Evolutionary conservation across 1,140 invertebrate genomes (phyloP).

Genomic region (Drosophila kanapiae): DNA sequence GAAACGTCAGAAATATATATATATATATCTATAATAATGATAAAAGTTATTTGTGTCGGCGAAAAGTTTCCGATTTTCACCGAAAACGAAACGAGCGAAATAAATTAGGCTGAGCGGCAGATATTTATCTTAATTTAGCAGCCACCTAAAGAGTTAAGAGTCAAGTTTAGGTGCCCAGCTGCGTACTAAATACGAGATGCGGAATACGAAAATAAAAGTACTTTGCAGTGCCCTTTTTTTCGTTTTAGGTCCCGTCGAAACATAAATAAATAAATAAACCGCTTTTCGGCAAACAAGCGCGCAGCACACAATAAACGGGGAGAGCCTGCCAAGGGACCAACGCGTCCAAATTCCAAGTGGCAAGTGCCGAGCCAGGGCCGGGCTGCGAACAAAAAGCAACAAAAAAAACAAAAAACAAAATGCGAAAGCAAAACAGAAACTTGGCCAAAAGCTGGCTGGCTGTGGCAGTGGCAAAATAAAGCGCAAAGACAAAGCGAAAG

Average conservation of each 20-base stretch:
- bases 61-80: constrained; percentile 60
- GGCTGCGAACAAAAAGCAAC: constrained; percentile 35
- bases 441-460: constrained; percentile 32
- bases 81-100: constrained; percentile 36
- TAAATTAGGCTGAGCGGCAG: constrained; percentile 65
- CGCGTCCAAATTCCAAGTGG: constrained; percentile 60
- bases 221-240: constrained; percentile 44
- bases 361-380: constrained; percentile 14
- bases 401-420: constrained; percentile 41
- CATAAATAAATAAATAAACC: constrained; percentile 79
- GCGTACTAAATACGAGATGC: constrained; percentile 50
- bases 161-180: constrained; percentile 40
- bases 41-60: constrained; percentile 48
- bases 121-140: constrained; percentile 79
- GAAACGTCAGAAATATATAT: constrained; percentile 28
- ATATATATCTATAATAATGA: constrained; percentile 54
- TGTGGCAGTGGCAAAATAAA: constrained; percentile 26
- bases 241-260: constrained; percentile 25
- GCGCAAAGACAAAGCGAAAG: constrained; percentile 68
- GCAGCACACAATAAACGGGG: constrained; percentile 42
- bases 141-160: constrained; percentile 71
- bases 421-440: constrained; percentile 55
- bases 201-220: constrained; percentile 41
- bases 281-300: constrained; percentile 64
- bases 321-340: constrained; percentile 51